A percentile compares a stretch with the other conserved stretches of the same genome.
phyloP scores from a whole-genome alignment of 2,113 vertebrate species.

The Meleagris gallopavo region DNA sequence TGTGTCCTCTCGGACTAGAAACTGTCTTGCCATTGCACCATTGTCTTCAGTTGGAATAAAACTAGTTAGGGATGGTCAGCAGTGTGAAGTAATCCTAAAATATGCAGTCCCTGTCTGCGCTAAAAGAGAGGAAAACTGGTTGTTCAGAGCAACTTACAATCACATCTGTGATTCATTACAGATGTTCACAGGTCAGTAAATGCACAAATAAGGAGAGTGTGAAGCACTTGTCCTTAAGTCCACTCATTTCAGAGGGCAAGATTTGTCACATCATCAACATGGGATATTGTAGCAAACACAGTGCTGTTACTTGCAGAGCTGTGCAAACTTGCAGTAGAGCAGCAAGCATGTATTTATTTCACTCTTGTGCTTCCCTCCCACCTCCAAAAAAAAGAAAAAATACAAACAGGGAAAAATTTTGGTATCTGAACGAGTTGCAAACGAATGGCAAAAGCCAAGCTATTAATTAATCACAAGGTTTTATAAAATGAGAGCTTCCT shows the following conservation, averaged over 20 bases:
- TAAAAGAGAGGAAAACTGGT: neutral
- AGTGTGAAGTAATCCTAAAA: neutral
- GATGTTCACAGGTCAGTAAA: neutral
- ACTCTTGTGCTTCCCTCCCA: accelerated
- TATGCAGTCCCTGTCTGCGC: accelerated
- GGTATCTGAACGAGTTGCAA: neutral
- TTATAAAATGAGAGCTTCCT: constrained; percentile 55
- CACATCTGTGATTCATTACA: neutral
- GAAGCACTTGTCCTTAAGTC: neutral
- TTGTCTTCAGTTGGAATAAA: neutral
- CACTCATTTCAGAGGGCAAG: neutral
- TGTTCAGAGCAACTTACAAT: neutral
- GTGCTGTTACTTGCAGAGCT: neutral
- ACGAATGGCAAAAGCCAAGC: neutral
- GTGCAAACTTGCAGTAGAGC: neutral
- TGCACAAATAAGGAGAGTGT: neutral
- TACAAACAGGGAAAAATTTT: neutral
- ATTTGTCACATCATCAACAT: neutral
- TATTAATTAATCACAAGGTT: neutral
- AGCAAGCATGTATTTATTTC: neutral
- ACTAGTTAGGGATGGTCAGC: neutral
- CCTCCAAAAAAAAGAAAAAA: neutral
- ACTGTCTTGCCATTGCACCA: neutral
- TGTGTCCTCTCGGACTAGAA: neutral
- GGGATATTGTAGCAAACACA: accelerated